Percentiles rank a stretch among this genome's conserved stretches.
These are phyloP conservation scores for Coranthus polyacanthus DNA, from an alignment of 2,797 vertebrate species.

Conservation along the genomic window DNA sequence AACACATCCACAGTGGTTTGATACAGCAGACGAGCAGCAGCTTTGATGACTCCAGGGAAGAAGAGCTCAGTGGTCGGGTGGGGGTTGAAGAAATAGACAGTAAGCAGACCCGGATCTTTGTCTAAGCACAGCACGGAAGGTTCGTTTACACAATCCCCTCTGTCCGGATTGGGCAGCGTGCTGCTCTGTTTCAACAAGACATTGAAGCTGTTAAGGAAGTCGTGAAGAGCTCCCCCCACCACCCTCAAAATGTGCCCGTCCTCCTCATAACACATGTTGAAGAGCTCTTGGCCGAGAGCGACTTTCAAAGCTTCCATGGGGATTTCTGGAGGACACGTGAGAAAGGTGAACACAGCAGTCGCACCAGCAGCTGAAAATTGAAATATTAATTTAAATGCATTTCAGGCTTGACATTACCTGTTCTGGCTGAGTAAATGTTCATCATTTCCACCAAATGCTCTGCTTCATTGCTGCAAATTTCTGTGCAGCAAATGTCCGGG, in stretches of 20 bases:
- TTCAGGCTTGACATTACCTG: constrained; percentile 84
- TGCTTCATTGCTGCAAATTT: constrained; percentile 80
- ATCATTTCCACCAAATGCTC: constrained; percentile 91
- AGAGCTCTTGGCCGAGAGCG: constrained; percentile 93
- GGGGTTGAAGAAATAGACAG: constrained; percentile 96
- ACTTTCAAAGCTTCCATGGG: constrained; percentile 87
- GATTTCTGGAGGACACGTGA: constrained; percentile 80
- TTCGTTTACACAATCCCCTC: constrained; percentile 86
- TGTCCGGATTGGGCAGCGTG: constrained; percentile 60
- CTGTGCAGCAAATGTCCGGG: constrained; percentile 62
- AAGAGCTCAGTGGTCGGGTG: constrained; percentile 91
- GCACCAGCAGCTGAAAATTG: not conserved
- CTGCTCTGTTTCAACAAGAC: constrained; percentile 94
- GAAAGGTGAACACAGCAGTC: constrained; percentile 17
- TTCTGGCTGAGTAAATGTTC: constrained; percentile 85
- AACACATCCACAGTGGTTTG: constrained; percentile 86
- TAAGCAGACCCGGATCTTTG: constrained; percentile 92
- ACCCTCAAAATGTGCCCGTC: constrained; percentile 93
- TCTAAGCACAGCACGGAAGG: constrained; percentile 96
- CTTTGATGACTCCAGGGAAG: constrained; percentile 94
- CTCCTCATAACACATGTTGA: constrained; percentile 96
- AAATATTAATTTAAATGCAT: not conserved
- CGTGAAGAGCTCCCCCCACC: constrained; percentile 96
- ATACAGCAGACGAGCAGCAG: constrained; percentile 92
- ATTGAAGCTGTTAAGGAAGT: constrained; percentile 98